These are phyloP conservation scores for Caenorhabditis afra DNA, from an alignment of 2,888 invertebrate species.

Conservation along the genomic window DNA sequence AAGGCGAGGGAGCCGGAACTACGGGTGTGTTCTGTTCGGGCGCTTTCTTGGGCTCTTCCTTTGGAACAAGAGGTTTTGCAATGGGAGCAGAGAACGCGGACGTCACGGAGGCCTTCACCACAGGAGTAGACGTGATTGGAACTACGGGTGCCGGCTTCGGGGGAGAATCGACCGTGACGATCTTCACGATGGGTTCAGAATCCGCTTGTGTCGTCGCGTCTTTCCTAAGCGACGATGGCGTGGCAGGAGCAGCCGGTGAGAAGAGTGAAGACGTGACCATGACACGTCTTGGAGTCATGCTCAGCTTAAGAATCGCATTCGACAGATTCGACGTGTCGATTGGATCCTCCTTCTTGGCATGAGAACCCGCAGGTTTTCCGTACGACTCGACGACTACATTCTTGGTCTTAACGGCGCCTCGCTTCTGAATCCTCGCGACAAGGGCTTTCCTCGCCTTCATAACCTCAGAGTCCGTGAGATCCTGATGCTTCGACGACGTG, in stretches of 20 bases:
- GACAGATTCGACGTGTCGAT: constrained; percentile 47
- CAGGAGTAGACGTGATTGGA: constrained; percentile 9
- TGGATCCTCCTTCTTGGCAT: background rate
- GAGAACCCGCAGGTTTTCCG: background rate
- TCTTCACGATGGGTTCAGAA: constrained; percentile 35
- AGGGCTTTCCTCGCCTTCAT: constrained; percentile 31
- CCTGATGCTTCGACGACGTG: background rate
- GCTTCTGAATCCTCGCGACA: constrained; percentile 26
- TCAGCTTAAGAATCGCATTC: constrained; percentile 51
- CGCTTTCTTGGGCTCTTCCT: background rate
- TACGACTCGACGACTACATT: constrained; percentile 26
- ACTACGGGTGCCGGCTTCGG: constrained; percentile 7
- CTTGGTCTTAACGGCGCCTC: constrained; percentile 39
- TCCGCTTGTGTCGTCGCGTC: constrained; percentile 60
- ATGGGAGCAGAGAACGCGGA: background rate
- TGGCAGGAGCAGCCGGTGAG: background rate
- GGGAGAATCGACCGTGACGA: constrained; percentile 44
- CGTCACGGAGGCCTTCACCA: background rate
- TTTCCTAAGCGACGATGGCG: background rate
- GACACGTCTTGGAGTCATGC: constrained; percentile 50
- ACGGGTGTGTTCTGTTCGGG: background rate
- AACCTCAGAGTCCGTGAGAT: constrained; percentile 21
- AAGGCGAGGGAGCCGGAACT: background rate
- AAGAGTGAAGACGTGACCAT: constrained; percentile 17
- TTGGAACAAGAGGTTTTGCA: background rate